phyloP scores from a whole-genome alignment of 2,797 vertebrate genomes.

The Tarsius wallacei region DNA sequence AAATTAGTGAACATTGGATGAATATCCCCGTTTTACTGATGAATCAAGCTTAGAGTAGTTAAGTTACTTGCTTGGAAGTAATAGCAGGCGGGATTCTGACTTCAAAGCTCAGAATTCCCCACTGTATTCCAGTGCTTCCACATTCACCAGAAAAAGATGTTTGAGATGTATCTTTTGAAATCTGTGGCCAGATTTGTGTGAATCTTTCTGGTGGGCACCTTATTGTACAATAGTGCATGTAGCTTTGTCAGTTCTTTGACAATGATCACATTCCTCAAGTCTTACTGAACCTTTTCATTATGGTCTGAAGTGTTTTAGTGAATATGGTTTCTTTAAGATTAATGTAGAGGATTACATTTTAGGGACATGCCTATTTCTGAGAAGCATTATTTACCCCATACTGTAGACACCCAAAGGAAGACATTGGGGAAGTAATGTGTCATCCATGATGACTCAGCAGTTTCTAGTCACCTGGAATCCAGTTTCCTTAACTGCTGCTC shows the following conservation, averaged over 20 bases:
- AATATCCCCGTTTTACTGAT: too few species aligned
- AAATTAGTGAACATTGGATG: fast-evolving
- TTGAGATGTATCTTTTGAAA: background rate
- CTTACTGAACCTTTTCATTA: background rate
- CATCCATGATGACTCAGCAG: background rate
- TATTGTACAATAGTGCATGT: fast-evolving
- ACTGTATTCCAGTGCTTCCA: fast-evolving
- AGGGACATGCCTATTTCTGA: background rate
- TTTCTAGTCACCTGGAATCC: background rate
- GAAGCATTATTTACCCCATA: background rate
- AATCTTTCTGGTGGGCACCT: background rate
- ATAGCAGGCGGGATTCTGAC: background rate
- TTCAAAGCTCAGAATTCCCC: background rate
- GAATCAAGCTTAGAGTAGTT: fast-evolving
- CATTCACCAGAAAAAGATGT: fast-evolving
- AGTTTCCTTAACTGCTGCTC: background rate
- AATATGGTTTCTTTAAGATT: background rate
- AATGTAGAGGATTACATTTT: background rate
- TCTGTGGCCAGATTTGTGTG: background rate
- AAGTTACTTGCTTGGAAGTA: background rate
- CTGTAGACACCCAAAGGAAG: background rate
- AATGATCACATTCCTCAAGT: fast-evolving
- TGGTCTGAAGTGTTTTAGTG: background rate
- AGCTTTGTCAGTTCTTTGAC: fast-evolving
- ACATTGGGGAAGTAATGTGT: background rate